Conservation (phyloP, 2,797 vertebrate species). For the Garrulus glandarius region DNA sequence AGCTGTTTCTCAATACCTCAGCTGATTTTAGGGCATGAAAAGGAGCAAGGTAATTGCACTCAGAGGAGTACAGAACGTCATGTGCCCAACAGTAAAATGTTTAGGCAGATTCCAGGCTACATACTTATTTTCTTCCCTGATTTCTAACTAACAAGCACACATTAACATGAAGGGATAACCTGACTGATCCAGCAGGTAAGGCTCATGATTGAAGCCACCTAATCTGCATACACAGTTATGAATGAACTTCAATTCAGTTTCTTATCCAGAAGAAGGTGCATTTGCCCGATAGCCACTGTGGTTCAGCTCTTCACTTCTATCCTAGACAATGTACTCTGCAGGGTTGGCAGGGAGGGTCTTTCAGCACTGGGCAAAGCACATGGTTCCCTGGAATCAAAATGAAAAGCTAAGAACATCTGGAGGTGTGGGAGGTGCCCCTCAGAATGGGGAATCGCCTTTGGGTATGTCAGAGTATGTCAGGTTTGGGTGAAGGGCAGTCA, state of each 20-base stretch:
- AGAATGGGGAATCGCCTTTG: background rate
- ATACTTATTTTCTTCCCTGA: background rate
- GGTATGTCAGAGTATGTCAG: rapidly evolving
- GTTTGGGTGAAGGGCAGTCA: background rate
- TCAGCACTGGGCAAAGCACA: background rate
- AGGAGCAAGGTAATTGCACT: background rate
- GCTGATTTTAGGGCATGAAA: background rate
- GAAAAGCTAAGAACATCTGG: background rate
- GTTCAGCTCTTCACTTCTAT: background rate
- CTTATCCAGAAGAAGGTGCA: background rate
- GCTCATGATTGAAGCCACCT: background rate
- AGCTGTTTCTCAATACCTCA: background rate
- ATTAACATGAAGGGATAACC: background rate
- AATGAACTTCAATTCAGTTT: background rate
- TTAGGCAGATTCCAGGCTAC: background rate
- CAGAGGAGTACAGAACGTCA: background rate
- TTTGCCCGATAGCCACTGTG: background rate
- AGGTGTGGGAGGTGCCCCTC: background rate
- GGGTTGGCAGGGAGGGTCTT: background rate
- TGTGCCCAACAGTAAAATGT: background rate
- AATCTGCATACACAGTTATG: background rate
- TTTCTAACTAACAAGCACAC: background rate
- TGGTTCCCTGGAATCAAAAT: background rate
- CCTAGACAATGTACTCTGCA: background rate
- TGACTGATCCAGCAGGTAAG: background rate